Base-by-base conservation (phyloP, 92 coral and sea anemone species). In the Umimayanthus kanabou region DNA sequence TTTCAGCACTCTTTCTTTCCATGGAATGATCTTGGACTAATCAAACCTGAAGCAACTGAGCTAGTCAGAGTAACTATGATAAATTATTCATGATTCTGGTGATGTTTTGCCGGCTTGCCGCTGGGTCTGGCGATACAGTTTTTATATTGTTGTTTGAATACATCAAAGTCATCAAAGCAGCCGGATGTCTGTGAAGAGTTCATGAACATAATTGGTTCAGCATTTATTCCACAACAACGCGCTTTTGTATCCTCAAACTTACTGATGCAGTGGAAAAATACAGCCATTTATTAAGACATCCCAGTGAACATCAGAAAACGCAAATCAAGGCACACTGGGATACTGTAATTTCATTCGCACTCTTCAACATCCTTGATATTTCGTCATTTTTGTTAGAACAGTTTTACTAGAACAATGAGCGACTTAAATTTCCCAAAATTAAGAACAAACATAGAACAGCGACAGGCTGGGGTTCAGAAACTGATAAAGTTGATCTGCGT, bases 81-180 rank as follows among this genome's bases (percentile, higher is more conserved):
- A 83, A 83, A 83, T 83, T 83, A 83, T 83, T 83, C 87, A 83
- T 83, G 78, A 18, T 47, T 82, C 40, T 6, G 76, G 74, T 81
- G 20, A 61, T 43, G 76, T 43, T 39, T 16, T n/a, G 73, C 45
- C 37, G 15, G 53, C 57, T 39, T 30, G 50, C 13, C 55, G 50
- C 13, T 39, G 25, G 82, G 40, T 29, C 75, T 70, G 78, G 76
- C 42, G 77, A 82, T 69, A 82, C 86, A 42, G 43, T 80, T 80
- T 80, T 45, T 13, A 47, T 22, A 45, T 67, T 5, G 10, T 10
- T 25, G 7, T 10, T 28, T 72, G 76, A 72, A 72, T 29, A 16
- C 39, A 15, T 49, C 39, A 49, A 78, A 33, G 37, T 33, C 37
- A 33, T 33, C 37, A 33, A 78, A 78, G 50, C 39, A 78, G n/a